These are phyloP conservation scores for Poeciliopsis turrubarensis DNA, from an alignment of 2,113 vertebrate species.

Conservation along the genomic window DNA sequence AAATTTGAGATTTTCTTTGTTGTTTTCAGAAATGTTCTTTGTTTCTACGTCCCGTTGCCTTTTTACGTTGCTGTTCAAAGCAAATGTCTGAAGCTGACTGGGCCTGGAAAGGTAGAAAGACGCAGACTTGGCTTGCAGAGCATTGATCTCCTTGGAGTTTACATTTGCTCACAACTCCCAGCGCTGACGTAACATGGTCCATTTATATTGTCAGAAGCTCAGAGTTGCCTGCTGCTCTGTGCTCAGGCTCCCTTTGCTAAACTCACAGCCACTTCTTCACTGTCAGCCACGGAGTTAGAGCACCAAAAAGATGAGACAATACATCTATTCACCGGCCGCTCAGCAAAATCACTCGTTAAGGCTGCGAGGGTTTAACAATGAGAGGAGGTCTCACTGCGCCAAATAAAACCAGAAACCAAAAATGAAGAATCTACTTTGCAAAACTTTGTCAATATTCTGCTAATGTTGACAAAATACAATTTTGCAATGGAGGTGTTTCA, in stretches of 20 bases:
- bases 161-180: neutral
- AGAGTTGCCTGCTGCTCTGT: neutral
- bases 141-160: neutral
- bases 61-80: too few relatives aligned
- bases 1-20: neutral
- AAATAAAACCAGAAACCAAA: neutral
- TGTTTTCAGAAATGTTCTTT: too few relatives aligned
- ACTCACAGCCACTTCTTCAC: neutral
- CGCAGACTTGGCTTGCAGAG: neutral
- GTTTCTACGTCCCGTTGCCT: too few relatives aligned
- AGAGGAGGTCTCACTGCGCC: neutral
- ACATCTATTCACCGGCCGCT: neutral
- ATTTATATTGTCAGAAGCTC: neutral
- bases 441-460: too few relatives aligned
- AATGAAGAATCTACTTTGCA: too few relatives aligned
- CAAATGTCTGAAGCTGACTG: neutral
- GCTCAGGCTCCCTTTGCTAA: neutral
- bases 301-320: neutral
- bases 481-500: too few relatives aligned
- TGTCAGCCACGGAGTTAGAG: neutral
- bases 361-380: neutral
- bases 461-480: too few relatives aligned
- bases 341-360: neutral
- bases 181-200: neutral
- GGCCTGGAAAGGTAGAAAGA: neutral